A percentile compares a stretch with the other conserved stretches of the same genome.
phyloP scores from a whole-genome alignment of 2,113 vertebrate species.

The Amblyopsis rosae region DNA sequence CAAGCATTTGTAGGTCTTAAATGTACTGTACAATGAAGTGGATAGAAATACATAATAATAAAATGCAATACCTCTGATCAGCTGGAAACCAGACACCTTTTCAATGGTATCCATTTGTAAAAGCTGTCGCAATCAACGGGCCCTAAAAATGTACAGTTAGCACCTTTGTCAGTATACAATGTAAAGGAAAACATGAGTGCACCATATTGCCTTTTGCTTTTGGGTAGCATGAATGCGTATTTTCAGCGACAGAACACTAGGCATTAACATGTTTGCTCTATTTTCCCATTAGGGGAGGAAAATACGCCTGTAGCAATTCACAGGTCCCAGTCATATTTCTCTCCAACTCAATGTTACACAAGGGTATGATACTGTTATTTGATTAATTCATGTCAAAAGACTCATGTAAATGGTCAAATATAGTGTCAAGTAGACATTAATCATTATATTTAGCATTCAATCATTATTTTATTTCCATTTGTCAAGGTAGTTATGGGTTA shows the following conservation, averaged over 20 bases:
- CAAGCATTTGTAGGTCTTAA: constrained; percentile 27
- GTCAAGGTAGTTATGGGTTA: constrained; percentile 4
- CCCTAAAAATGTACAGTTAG: constrained; percentile 99
- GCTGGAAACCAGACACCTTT: constrained; percentile 93
- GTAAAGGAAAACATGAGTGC: constrained; percentile 77
- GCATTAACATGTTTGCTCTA: too few species aligned
- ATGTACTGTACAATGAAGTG: constrained; percentile 25
- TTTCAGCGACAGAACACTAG: constrained; percentile 41
- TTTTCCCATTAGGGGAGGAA: too few species aligned
- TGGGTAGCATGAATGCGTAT: constrained; percentile 84
- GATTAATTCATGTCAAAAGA: background rate
- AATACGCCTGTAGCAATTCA: background rate
- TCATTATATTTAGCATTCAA: constrained; percentile 16
- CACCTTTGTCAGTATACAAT: constrained; percentile 90
- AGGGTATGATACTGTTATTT: constrained; percentile 20
- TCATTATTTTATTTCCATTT: background rate
- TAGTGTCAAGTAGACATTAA: constrained; percentile 19
- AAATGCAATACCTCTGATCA: constrained; percentile 95
- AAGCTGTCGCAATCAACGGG: constrained; percentile 99
- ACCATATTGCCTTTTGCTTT: constrained; percentile 75
- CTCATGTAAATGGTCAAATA: constrained; percentile 18
- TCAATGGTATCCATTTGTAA: constrained; percentile 99
- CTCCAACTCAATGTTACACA: constrained; percentile 21
- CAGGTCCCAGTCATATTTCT: background rate
- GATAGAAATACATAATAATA: constrained; percentile 79